These are phyloP conservation scores for Tetramorium alpestre DNA, from an alignment of 1,140 invertebrate genomes.

Conservation along the genomic window DNA sequence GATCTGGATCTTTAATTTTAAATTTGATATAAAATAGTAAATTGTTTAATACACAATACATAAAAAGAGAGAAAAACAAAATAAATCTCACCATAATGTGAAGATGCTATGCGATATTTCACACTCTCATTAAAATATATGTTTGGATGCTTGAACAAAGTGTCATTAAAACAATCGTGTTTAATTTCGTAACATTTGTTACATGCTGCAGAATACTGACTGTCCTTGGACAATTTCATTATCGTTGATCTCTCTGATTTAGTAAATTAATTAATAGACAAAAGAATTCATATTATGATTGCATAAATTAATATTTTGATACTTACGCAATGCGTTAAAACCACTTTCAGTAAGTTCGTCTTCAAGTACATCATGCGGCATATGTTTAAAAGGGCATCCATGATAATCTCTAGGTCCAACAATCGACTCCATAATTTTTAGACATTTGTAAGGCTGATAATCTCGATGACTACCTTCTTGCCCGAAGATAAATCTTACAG, in stretches of 20 bases:
- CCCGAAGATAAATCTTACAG: conserved; percentile 97
- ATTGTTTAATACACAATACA: neutral
- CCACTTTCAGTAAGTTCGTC: conserved; percentile 90
- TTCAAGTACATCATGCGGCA: conserved; percentile 89
- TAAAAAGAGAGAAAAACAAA: neutral
- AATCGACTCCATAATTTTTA: conserved; percentile 94
- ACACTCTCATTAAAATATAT: conserved; percentile 95
- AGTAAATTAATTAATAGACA: neutral
- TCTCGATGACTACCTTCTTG: conserved; percentile 96
- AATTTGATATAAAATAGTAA: conserved; percentile 17
- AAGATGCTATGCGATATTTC: conserved; percentile 80
- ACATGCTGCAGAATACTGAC: conserved; percentile 94
- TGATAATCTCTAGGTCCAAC: conserved; percentile 94
- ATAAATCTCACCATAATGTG: conserved; percentile 10
- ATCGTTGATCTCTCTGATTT: conserved; percentile 86
- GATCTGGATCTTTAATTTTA: conserved; percentile 29
- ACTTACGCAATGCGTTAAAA: conserved; percentile 86
- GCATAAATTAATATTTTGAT: conserved; percentile 52
- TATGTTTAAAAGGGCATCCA: conserved; percentile 97
- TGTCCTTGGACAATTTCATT: conserved; percentile 87
- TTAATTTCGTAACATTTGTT: conserved; percentile 94
- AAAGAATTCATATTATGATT: conserved; percentile 44
- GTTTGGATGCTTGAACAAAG: conserved; percentile 96
- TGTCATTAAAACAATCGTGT: conserved; percentile 88
- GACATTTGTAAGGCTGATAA: conserved; percentile 96